A percentile compares a stretch with the other conserved stretches of the same genome.
Evolutionary conservation across 2,113 vertebrate genomes (phyloP).

Genomic region (Lanius collurio): DNA sequence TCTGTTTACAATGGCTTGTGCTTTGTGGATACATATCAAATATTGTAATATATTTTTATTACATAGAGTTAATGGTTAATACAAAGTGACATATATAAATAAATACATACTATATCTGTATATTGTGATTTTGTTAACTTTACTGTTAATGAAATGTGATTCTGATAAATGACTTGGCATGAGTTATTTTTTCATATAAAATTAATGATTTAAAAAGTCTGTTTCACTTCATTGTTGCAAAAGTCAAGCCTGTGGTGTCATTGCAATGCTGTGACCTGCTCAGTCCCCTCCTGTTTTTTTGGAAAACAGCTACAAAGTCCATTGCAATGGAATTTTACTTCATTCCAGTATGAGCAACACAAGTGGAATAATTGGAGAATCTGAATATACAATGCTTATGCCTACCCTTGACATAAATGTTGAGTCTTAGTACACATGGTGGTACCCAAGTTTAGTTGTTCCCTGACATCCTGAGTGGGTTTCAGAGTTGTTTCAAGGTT

Average conservation of each 20-base stretch:
- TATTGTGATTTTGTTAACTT: constrained; percentile 75
- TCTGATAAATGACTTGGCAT: constrained; percentile 28
- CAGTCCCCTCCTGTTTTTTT: background rate
- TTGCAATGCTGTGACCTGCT: background rate
- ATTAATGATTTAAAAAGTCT: background rate
- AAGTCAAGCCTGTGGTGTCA: background rate
- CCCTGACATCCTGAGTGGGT: background rate
- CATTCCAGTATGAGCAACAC: background rate
- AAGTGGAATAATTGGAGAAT: background rate
- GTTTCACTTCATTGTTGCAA: background rate
- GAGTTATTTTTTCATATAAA: constrained; percentile 56
- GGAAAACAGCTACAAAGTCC: background rate
- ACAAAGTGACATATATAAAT: constrained; percentile 42
- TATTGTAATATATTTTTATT: constrained; percentile 79
- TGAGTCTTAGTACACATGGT: background rate
- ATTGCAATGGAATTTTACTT: background rate
- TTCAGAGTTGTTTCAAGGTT: background rate
- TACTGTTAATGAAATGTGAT: constrained; percentile 44
- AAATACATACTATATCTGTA: constrained; percentile 29
- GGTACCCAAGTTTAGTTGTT: background rate
- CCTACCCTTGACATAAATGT: background rate
- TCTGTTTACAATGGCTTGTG: constrained; percentile 72
- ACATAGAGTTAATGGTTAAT: constrained; percentile 58
- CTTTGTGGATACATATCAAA: constrained; percentile 68
- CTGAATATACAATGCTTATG: background rate